Percentiles rank a stretch among this genome's conserved stretches.
These are phyloP conservation scores for Regulus satrapa DNA, from an alignment of 2,113 vertebrate species.

Conservation along the genomic window DNA sequence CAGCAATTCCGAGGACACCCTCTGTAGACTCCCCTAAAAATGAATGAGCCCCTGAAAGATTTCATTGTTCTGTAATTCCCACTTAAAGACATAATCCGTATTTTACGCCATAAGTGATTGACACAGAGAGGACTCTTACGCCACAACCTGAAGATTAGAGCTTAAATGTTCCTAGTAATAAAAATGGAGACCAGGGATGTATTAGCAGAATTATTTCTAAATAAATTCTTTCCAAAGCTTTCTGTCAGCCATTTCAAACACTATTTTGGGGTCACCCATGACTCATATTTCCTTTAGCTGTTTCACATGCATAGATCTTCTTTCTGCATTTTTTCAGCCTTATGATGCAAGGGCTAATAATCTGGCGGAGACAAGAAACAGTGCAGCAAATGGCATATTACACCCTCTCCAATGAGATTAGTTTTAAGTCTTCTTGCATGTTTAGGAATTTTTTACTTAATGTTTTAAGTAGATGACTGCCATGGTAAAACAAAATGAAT, in stretches of 20 bases:
- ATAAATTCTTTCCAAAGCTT: conserved; percentile 35
- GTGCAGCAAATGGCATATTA: neutral
- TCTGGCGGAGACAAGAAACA: neutral
- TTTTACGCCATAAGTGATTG: neutral
- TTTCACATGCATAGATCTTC: neutral
- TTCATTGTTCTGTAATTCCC: conserved; percentile 29
- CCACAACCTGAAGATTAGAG: conserved; percentile 6
- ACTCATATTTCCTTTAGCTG: conserved; percentile 2
- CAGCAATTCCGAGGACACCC: neutral
- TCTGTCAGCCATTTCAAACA: neutral
- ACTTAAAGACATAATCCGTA: conserved; percentile 3
- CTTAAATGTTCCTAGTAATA: neutral
- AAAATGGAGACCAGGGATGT: neutral
- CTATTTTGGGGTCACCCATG: conserved; percentile 7
- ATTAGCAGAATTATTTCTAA: conserved; percentile 43
- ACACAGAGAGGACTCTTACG: neutral
- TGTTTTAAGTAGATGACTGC: neutral
- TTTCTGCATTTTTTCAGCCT: neutral
- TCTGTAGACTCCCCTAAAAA: neutral
- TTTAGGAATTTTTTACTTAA: neutral
- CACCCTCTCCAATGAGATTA: neutral
- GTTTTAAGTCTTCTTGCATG: neutral
- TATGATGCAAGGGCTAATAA: neutral
- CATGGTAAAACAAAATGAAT: neutral
- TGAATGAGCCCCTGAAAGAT: neutral